A percentile compares a stretch with the other conserved stretches of the same genome.
phyloP scores from a whole-genome alignment of 1,140 invertebrate species.

The Batillaria attramentaria region DNA sequence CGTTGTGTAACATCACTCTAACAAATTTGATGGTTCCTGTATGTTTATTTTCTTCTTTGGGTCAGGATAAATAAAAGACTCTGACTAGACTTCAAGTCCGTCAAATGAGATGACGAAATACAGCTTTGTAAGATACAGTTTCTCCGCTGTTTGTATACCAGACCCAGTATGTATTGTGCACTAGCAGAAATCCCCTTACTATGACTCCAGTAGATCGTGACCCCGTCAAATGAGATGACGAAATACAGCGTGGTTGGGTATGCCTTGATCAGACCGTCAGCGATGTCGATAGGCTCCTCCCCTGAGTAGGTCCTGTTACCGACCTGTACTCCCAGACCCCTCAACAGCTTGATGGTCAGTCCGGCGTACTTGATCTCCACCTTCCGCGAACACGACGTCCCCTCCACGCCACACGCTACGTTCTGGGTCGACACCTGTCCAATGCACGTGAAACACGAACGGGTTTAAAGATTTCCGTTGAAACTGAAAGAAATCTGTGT shows the following conservation, averaged over 20 bases:
- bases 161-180: not conserved
- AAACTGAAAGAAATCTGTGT: too few species aligned
- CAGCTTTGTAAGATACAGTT: slow-evolving; percentile 2
- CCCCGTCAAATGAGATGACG: slow-evolving; percentile 17
- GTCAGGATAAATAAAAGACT: not conserved
- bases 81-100: slow-evolving; percentile 38
- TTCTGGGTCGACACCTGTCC: not conserved
- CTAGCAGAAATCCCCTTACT: too few species aligned
- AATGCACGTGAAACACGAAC: too few species aligned
- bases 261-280: not conserved
- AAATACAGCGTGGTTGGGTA: slow-evolving; percentile 18
- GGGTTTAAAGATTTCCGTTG: too few species aligned
- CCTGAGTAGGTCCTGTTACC: slow-evolving; percentile 4
- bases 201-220: slow-evolving; percentile 42
- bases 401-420: not conserved
- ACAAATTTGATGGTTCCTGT: not conserved
- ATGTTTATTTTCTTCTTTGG: not conserved
- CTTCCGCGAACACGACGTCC: not conserved
- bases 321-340: not conserved
- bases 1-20: not conserved
- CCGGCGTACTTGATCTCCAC: not conserved
- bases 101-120: slow-evolving; percentile 15
- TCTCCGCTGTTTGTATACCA: not conserved
- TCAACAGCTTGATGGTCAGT: not conserved
- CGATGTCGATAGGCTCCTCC: slow-evolving; percentile 20